Conservation (phyloP, 2,113 vertebrate species). For the Gila orcuttii region DNA sequence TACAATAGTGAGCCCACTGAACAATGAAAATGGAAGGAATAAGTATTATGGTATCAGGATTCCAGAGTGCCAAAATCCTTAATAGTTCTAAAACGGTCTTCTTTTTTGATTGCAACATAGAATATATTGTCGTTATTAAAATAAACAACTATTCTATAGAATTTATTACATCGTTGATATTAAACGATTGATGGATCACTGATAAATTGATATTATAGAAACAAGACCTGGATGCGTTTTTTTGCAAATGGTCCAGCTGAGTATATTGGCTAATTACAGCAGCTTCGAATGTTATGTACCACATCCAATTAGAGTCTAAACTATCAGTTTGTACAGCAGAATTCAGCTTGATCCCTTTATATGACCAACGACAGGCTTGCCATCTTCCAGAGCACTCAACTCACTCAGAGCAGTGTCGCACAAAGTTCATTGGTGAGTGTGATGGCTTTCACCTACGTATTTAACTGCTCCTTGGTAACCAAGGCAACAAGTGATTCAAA, state of each 20-base stretch:
- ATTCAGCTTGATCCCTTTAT: background rate
- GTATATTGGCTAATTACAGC: background rate
- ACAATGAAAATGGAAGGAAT: background rate
- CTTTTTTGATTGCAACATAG: background rate
- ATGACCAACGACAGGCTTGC: background rate
- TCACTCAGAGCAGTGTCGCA: conserved; percentile 59
- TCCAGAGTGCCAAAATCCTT: background rate
- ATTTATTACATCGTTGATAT: background rate
- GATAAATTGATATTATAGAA: background rate
- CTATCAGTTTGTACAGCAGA: background rate
- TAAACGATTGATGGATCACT: no score
- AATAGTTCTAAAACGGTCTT: no score
- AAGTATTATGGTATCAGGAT: background rate
- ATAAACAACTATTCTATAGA: background rate
- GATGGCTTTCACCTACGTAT: conserved; percentile 71
- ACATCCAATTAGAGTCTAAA: background rate
- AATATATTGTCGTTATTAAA: background rate
- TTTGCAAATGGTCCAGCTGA: background rate
- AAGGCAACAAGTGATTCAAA: conserved; percentile 72
- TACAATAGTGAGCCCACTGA: no score
- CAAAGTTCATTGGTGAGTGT: conserved; percentile 69
- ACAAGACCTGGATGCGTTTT: background rate
- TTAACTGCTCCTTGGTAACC: conserved; percentile 74
- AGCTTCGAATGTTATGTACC: background rate
- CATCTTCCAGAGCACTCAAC: conserved; percentile 38